phyloP scores from a whole-genome alignment of 2,888 invertebrate species.

The Drosophila pseudotakahashii region DNA sequence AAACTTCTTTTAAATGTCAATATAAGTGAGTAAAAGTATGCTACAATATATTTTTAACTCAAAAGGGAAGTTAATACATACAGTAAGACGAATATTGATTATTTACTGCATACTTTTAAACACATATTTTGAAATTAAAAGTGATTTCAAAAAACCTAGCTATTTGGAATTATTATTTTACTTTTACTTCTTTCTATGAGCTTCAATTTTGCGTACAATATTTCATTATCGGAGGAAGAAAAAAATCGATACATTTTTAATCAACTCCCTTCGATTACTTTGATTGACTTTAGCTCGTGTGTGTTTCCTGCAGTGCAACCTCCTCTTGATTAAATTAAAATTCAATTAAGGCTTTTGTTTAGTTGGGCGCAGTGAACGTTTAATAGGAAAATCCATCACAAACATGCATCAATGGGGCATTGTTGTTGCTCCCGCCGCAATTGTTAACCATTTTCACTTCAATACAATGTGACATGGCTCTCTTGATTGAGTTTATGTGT shows the following conservation, averaged over 20 bases:
- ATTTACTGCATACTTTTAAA: too few relatives aligned
- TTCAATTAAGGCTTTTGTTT: conserved; percentile 65
- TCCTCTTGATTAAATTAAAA: conserved; percentile 46
- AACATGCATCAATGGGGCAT: conserved; percentile 53
- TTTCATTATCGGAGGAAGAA: too few relatives aligned
- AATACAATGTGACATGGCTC: conserved; percentile 68
- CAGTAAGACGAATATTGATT: too few relatives aligned
- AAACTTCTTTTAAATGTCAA: too few relatives aligned
- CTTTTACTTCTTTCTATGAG: too few relatives aligned
- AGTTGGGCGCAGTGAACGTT: conserved; percentile 33
- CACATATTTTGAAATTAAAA: too few relatives aligned
- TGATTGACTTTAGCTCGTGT: not conserved
- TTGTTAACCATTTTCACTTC: conserved; percentile 78
- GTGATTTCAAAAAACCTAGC: too few relatives aligned
- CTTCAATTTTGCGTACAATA: too few relatives aligned
- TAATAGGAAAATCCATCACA: conserved; percentile 60
- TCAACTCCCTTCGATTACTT: not conserved
- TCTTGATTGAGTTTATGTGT: conserved; percentile 20
- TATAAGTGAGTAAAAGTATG: too few relatives aligned
- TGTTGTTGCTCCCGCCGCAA: conserved; percentile 58
- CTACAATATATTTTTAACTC: too few relatives aligned
- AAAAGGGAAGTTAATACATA: too few relatives aligned
- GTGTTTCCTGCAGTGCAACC: conserved; percentile 9
- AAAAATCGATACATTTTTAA: not conserved
- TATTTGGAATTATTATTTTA: too few relatives aligned